phyloP scores from a whole-genome alignment of 2,113 vertebrate species.

The Oreochromis aureus region DNA sequence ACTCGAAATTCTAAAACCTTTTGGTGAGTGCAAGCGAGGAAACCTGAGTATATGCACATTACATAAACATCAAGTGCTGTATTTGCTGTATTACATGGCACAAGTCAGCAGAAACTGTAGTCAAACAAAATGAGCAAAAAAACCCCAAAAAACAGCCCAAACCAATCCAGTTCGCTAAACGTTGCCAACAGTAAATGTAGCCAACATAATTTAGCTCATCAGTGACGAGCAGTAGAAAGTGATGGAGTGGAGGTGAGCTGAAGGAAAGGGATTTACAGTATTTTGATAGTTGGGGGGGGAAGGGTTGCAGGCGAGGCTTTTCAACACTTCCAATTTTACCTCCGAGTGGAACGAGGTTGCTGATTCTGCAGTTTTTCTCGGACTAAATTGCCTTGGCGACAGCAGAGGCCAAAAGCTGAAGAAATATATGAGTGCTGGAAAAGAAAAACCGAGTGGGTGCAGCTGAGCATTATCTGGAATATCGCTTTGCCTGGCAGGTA shows the following conservation, averaged over 20 bases:
- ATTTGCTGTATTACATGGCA: neutral
- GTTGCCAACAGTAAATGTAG: neutral
- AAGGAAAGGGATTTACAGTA: constrained; percentile 42
- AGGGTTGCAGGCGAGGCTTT: constrained; percentile 40
- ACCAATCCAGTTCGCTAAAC: neutral
- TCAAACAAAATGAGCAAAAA: neutral
- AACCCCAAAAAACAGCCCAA: rapidly evolving
- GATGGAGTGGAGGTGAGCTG: constrained; percentile 14
- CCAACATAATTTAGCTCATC: neutral
- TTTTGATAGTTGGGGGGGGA: constrained; percentile 27
- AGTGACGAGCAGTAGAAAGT: neutral
- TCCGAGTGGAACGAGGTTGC: constrained; percentile 54
- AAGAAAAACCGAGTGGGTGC: constrained; percentile 51
- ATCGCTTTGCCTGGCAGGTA: constrained; percentile 63
- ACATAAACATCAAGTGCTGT: neutral
- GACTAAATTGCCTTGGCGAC: constrained; percentile 60
- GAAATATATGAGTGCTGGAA: constrained; percentile 59
- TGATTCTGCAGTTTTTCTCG: constrained; percentile 38
- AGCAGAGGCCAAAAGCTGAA: constrained; percentile 44
- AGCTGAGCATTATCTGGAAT: constrained; percentile 60
- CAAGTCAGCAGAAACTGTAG: neutral
- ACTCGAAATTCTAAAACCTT: neutral
- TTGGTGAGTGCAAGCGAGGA: neutral
- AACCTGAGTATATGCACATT: neutral
- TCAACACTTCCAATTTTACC: constrained; percentile 49